Percentiles rank a stretch among this genome's conserved stretches.
Conservation (phyloP, 2,113 vertebrate genomes). For the Burhinus oedicnemus region DNA sequence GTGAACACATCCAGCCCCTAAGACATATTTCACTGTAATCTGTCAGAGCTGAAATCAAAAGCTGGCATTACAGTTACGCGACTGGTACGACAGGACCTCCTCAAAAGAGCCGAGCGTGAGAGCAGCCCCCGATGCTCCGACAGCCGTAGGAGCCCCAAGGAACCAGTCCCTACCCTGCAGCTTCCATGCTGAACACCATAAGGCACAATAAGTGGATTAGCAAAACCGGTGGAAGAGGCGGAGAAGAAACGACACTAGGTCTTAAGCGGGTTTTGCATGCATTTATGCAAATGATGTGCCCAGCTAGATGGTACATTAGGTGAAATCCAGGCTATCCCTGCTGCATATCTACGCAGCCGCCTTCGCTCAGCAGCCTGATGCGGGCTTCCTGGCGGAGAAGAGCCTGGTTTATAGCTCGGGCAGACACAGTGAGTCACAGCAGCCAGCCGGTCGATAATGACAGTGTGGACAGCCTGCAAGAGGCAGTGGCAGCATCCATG, state of each 20-base stretch:
- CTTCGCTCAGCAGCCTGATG: not conserved
- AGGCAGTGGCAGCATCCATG: rapidly evolving
- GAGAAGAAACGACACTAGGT: not conserved
- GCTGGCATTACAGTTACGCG: rapidly evolving
- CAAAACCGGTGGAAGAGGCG: not conserved
- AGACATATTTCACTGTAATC: not conserved
- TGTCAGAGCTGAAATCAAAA: not conserved
- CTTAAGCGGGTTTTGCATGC: slow-evolving; percentile 11
- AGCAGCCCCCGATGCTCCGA: not conserved
- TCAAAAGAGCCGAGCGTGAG: not conserved
- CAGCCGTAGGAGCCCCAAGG: rapidly evolving
- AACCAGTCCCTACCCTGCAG: not conserved
- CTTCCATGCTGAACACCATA: not conserved
- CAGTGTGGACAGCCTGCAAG: not conserved
- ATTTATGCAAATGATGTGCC: not conserved
- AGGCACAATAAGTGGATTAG: not conserved
- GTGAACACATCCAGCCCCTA: not conserved
- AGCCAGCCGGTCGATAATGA: rapidly evolving
- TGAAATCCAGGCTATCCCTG: not conserved
- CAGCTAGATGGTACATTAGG: not conserved
- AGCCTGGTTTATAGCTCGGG: not conserved
- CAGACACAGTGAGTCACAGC: not conserved
- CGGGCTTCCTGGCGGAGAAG: not conserved
- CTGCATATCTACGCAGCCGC: not conserved
- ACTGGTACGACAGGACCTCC: not conserved